phyloP scores from a whole-genome alignment of 2,797 vertebrate species.

The Gymnopithys bicolor region DNA sequence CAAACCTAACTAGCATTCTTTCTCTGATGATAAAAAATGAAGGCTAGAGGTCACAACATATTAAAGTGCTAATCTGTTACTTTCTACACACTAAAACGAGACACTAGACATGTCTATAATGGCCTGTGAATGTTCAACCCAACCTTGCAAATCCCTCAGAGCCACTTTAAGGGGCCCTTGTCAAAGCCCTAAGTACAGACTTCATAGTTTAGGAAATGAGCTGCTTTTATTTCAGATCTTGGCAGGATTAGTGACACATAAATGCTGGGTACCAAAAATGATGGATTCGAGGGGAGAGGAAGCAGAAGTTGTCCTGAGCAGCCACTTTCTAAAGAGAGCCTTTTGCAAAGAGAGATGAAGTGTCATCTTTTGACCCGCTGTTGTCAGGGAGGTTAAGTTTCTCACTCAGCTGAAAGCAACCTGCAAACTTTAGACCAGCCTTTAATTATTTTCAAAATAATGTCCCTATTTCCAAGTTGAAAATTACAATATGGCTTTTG shows the following conservation, averaged over 20 bases:
- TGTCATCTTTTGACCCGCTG: neutral
- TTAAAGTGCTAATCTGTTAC: neutral
- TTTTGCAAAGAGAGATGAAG: neutral
- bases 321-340: neutral
- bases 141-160: neutral
- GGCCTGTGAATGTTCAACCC: neutral
- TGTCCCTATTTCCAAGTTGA: neutral
- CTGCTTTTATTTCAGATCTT: neutral
- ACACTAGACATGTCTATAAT: neutral
- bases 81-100: neutral
- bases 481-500: neutral
- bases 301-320: neutral
- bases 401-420: neutral
- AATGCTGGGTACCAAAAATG: neutral
- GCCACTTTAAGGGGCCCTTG: neutral
- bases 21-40: neutral
- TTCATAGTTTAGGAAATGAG: neutral
- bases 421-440: neutral
- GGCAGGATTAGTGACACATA: neutral
- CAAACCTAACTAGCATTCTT: neutral
- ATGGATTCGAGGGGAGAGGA: fast-evolving
- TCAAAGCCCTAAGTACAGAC: neutral
- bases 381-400: neutral
- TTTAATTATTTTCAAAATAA: neutral
- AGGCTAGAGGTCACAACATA: neutral